A percentile compares a stretch with the other conserved stretches of the same genome.
Evolutionary conservation across 2,888 invertebrate species (phyloP).

Genomic region (Lasioglossum malachurum): DNA sequence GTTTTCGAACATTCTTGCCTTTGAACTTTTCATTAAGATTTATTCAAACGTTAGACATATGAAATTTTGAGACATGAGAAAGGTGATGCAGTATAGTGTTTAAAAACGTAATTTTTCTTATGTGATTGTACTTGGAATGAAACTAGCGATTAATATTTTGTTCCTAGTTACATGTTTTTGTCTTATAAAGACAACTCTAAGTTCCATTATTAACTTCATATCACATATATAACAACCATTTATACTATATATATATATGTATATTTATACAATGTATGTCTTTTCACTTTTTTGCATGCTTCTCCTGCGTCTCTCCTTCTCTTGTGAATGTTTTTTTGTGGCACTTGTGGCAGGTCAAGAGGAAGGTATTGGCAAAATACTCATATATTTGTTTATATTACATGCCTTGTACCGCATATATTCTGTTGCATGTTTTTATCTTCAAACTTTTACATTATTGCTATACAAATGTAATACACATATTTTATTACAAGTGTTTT

Average conservation of each 20-base stretch:
- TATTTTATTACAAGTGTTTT: conserved; percentile 8
- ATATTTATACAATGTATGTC: conserved; percentile 82
- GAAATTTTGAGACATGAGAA: conserved; percentile 11
- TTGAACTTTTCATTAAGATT: conserved; percentile 28
- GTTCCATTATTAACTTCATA: conserved; percentile 60
- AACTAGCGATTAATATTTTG: conserved; percentile 37
- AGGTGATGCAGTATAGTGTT: conserved; percentile 8
- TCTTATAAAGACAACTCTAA: conserved; percentile 14
- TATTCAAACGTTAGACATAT: conserved; percentile 11
- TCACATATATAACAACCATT: conserved; percentile 61
- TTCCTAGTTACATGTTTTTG: conserved; percentile 35
- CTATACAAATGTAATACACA: conserved; percentile 19
- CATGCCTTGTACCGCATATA: conserved; percentile 68
- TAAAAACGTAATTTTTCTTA: conserved; percentile 20
- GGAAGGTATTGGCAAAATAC: conserved; percentile 87
- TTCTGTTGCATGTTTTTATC: conserved; percentile 66
- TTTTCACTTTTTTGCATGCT: conserved; percentile 88
- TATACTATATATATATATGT: conserved; percentile 66
- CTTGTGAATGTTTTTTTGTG: conserved; percentile 91
- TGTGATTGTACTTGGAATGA: conserved; percentile 39
- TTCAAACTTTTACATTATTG: conserved; percentile 25
- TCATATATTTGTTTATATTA: conserved; percentile 84
- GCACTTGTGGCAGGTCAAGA: conserved; percentile 90
- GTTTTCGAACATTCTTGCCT: conserved; percentile 14
- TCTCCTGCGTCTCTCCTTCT: conserved; percentile 89